Conservation (phyloP, 1,140 invertebrate genomes). For the Planococcus citri region DNA sequence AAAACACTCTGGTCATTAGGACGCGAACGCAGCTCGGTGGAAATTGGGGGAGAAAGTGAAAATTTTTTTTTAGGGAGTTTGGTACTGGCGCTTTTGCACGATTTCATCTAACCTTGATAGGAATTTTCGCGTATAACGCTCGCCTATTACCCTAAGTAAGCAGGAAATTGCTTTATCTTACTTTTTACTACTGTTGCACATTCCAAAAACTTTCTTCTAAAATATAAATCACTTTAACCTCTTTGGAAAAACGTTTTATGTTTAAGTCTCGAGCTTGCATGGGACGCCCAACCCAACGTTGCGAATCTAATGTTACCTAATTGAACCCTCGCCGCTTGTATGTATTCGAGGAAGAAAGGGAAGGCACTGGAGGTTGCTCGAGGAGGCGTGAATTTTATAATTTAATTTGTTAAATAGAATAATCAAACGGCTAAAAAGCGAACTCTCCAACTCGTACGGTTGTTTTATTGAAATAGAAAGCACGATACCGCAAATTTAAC, state of each 20-base stretch:
- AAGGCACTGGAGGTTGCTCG: neutral
- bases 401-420: neutral
- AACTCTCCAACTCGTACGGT: neutral
- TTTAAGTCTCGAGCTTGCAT: neutral
- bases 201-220: neutral
- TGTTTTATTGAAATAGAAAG: neutral
- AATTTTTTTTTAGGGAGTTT: too few species aligned
- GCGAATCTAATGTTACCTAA: neutral
- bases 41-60: neutral
- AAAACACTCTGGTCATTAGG: neutral
- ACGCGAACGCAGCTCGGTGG: neutral
- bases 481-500: neutral
- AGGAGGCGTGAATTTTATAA: neutral
- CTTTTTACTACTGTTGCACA: neutral
- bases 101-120: neutral
- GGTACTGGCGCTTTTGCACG: neutral
- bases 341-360: neutral
- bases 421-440: neutral
- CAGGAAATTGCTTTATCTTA: neutral
- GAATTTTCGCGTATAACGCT: neutral
- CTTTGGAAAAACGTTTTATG: neutral
- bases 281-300: neutral
- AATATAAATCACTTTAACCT: slow-evolving; percentile 3
- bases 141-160: neutral
- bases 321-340: neutral